phyloP scores from a whole-genome alignment of 2,888 invertebrate species.

The Meteorus cinctellus region DNA sequence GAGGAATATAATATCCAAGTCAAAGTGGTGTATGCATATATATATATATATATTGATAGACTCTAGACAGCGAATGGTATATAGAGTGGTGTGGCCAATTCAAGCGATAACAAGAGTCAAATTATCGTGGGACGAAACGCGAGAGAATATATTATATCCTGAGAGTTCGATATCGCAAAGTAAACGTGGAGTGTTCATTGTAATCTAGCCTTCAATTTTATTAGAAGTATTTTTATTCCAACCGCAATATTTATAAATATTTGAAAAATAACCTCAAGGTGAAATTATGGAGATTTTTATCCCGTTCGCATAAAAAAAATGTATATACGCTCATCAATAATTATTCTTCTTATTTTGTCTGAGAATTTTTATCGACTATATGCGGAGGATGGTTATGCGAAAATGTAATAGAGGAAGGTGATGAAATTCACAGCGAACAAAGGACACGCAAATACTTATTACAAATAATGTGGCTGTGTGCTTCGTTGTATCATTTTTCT shows the following conservation, averaged over 20 bases:
- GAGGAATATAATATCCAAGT: background rate
- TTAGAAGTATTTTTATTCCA: too few species aligned
- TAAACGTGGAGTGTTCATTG: constrained; percentile 7
- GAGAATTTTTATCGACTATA: constrained; percentile 8
- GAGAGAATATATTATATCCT: constrained; percentile 51
- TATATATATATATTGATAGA: background rate
- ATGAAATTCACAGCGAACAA: constrained; percentile 32
- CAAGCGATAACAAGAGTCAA: constrained; percentile 59
- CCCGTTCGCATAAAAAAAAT: background rate
- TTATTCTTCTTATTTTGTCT: constrained; percentile 12
- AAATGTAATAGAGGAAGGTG: constrained; percentile 1
- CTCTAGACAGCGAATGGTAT: constrained; percentile 9
- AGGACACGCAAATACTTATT: constrained; percentile 36
- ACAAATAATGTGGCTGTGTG: constrained; percentile 20
- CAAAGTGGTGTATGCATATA: background rate
- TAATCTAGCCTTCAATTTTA: background rate
- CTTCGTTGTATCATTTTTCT: background rate
- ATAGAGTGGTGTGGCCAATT: constrained; percentile 52
- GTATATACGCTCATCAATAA: background rate
- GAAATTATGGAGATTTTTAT: constrained; percentile 17
- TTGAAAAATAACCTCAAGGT: background rate
- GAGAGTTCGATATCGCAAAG: constrained; percentile 44
- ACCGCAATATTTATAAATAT: background rate
- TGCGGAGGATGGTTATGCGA: background rate
- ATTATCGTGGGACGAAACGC: constrained; percentile 61